These are phyloP conservation scores for Malurus cyaneus DNA, from an alignment of 2,113 vertebrate genomes.

Conservation along the genomic window DNA sequence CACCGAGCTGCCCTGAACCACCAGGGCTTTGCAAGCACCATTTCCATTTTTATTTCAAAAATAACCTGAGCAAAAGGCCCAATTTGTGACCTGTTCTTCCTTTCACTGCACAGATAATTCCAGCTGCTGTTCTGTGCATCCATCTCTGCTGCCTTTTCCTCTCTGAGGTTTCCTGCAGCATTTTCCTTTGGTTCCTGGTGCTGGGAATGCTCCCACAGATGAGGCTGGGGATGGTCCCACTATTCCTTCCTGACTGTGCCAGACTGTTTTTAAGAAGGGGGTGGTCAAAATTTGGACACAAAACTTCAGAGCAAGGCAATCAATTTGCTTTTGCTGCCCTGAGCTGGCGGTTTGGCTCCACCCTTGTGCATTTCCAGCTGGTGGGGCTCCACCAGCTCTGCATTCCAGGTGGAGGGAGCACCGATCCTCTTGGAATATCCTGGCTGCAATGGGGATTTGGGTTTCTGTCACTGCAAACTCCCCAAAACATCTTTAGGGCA, in stretches of 20 bases:
- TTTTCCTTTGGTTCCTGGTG: background rate
- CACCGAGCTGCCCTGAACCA: background rate
- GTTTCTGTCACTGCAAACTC: background rate
- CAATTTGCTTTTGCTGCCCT: background rate
- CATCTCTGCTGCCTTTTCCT: background rate
- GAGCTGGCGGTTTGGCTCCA: background rate
- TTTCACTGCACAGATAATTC: background rate
- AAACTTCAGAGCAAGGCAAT: background rate
- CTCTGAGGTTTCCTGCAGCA: background rate
- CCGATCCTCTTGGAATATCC: background rate
- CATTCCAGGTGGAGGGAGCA: background rate
- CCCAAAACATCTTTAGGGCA: background rate
- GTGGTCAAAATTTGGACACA: background rate
- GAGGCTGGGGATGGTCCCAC: background rate
- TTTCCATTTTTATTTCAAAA: background rate
- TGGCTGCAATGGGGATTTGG: background rate
- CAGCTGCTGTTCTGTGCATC: background rate
- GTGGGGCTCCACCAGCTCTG: background rate
- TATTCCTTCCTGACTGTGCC: background rate
- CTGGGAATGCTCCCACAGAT: background rate
- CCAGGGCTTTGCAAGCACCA: background rate
- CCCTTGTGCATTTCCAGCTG: background rate
- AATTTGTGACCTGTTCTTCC: background rate
- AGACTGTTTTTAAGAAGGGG: background rate
- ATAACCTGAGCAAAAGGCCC: background rate